phyloP scores from a whole-genome alignment of 2,797 vertebrate species.

The Luscinia luscinia region DNA sequence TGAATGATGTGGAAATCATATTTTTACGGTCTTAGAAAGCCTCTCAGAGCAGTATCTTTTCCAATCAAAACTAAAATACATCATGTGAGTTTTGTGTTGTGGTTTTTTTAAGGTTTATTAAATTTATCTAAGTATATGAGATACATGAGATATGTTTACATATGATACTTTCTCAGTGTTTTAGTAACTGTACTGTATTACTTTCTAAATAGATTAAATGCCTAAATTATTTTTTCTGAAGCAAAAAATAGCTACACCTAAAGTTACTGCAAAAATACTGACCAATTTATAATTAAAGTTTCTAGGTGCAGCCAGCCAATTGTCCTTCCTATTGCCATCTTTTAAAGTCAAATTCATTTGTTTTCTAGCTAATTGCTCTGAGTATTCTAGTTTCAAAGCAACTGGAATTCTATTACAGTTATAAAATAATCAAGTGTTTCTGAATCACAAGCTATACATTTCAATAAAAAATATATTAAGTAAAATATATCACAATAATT shows the following conservation, averaged over 20 bases:
- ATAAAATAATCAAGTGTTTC: constrained; percentile 58
- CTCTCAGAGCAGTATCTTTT: neutral
- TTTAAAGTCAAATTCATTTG: constrained; percentile 13
- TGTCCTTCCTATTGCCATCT: constrained; percentile 52
- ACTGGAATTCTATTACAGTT: constrained; percentile 48
- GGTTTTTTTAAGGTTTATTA: constrained; percentile 19
- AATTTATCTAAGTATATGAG: constrained; percentile 21
- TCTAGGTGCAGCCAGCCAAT: constrained; percentile 42
- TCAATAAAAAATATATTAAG: constrained; percentile 70
- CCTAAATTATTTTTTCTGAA: constrained; percentile 5
- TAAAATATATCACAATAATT: constrained; percentile 73
- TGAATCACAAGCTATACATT: constrained; percentile 65
- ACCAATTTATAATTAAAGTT: constrained; percentile 22
- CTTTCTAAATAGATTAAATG: constrained; percentile 41
- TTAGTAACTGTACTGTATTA: constrained; percentile 35
- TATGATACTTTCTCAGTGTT: constrained; percentile 46
- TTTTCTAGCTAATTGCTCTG: constrained; percentile 22
- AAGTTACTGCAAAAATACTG: constrained; percentile 43
- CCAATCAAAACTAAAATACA: constrained; percentile 30
- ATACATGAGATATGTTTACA: neutral
- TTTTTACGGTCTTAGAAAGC: neutral
- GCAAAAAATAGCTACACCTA: constrained; percentile 50
- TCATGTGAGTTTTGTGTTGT: neutral
- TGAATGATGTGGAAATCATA: neutral
- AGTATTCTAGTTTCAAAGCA: constrained; percentile 62